phyloP scores from a whole-genome alignment of 1,140 invertebrate species.

The Glomeris maerens region DNA sequence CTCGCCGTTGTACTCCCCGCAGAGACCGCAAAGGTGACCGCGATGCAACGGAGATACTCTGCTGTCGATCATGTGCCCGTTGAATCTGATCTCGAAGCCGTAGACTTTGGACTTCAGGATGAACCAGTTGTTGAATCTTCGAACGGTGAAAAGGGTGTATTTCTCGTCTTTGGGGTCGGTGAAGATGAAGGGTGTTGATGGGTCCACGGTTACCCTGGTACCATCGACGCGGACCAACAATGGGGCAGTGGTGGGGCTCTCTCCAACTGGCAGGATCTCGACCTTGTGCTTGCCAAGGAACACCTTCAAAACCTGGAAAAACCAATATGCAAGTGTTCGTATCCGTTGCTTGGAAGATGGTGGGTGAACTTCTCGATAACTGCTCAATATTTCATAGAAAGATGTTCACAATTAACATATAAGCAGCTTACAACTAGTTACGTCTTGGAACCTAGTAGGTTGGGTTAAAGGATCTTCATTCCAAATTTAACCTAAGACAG shows the following conservation, averaged over 20 bases:
- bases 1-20: constrained; percentile 20
- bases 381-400: too few relatives aligned
- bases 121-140: neutral
- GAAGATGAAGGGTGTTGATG: neutral
- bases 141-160: neutral
- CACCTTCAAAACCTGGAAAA: neutral
- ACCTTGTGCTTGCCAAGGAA: neutral
- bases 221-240: neutral
- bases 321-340: too few relatives aligned
- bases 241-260: neutral
- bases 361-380: too few relatives aligned
- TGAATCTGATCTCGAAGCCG: neutral
- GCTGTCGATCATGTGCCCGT: neutral
- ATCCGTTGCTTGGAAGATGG: too few relatives aligned
- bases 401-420: too few relatives aligned
- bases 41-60: neutral
- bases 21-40: constrained; percentile 18
- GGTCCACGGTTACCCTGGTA: neutral
- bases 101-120: neutral
- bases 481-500: too few relatives aligned
- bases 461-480: too few relatives aligned
- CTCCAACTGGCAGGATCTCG: neutral
- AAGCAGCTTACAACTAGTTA: too few relatives aligned
- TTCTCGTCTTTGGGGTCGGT: neutral
- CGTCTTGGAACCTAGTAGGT: too few relatives aligned